Percentiles rank a stretch among this genome's conserved stretches.
Conservation (phyloP, 2,113 vertebrate genomes). For the Platanista minor region DNA sequence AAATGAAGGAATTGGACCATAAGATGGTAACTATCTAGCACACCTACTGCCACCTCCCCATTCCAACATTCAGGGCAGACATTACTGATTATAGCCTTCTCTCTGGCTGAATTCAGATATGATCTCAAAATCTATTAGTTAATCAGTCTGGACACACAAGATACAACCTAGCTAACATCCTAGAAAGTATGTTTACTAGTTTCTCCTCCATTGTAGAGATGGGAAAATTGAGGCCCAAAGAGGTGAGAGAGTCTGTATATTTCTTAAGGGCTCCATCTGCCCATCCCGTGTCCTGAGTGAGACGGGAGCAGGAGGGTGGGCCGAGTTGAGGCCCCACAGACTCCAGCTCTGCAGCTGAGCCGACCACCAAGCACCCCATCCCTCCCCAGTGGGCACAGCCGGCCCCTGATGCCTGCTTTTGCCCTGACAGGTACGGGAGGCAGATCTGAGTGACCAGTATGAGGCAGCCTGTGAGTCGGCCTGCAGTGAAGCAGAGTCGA, state of each 20-base stretch:
- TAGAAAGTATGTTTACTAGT: not conserved
- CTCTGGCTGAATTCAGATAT: not conserved
- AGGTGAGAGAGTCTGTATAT: not conserved
- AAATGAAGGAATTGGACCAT: not conserved
- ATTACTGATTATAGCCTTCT: not conserved
- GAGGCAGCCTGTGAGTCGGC: slow-evolving; percentile 91
- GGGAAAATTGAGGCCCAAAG: not conserved
- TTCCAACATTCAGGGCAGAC: not conserved
- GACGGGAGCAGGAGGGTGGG: not conserved
- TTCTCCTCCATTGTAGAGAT: not conserved
- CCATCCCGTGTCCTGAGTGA: not conserved
- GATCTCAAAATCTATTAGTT: not conserved
- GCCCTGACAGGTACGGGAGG: slow-evolving; percentile 86
- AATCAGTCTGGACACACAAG: not conserved
- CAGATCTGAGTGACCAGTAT: slow-evolving; percentile 90
- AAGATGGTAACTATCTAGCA: not conserved
- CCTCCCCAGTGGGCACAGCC: not conserved
- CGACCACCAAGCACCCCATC: not conserved
- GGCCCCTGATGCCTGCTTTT: slow-evolving; percentile 53
- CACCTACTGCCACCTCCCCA: not conserved
- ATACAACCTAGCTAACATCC: not conserved
- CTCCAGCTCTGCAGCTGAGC: not conserved
- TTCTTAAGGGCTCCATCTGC: not conserved
- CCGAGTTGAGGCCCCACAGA: not conserved
- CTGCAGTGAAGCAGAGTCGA: slow-evolving; percentile 92